phyloP scores from a whole-genome alignment of 2,888 invertebrate genomes.

The Ophonus ardosiacus region DNA sequence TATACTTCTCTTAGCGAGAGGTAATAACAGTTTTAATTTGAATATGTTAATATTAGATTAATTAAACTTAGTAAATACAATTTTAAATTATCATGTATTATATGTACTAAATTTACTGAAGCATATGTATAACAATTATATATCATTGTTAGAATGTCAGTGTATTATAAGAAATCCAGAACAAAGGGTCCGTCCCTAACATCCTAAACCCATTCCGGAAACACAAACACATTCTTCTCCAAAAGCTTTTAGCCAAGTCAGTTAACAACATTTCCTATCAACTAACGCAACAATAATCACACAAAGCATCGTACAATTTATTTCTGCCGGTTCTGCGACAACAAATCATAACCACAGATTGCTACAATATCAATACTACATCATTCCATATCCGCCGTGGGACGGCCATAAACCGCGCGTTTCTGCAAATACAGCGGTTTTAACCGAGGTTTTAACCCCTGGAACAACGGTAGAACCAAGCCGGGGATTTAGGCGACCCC shows the following conservation, averaged over 20 bases:
- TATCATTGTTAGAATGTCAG: no score
- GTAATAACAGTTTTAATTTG: no score
- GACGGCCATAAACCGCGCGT: constrained; percentile 61
- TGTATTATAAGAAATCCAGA: background rate
- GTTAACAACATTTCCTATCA: constrained; percentile 31
- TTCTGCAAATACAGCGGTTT: constrained; percentile 73
- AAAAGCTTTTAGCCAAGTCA: constrained; percentile 14
- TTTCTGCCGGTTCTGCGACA: background rate
- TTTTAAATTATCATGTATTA: no score
- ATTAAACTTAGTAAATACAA: no score
- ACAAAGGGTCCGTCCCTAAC: background rate
- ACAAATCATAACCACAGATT: constrained; percentile 41
- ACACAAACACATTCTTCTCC: background rate
- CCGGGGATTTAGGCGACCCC: constrained; percentile 72
- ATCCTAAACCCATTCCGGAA: constrained; percentile 9
- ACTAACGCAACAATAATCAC: constrained; percentile 16
- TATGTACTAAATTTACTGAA: no score
- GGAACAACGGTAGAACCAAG: constrained; percentile 73
- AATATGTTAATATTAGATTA: no score
- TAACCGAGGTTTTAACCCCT: constrained; percentile 73
- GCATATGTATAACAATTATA: no score
- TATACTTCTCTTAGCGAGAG: no score
- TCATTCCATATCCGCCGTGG: constrained; percentile 31
- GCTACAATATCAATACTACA: constrained; percentile 25
- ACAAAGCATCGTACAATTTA: constrained; percentile 40